Percentiles rank a stretch among this genome's conserved stretches.
Evolutionary conservation across 2,888 invertebrate species (phyloP).

Genomic region (Drosophila mulleri): DNA sequence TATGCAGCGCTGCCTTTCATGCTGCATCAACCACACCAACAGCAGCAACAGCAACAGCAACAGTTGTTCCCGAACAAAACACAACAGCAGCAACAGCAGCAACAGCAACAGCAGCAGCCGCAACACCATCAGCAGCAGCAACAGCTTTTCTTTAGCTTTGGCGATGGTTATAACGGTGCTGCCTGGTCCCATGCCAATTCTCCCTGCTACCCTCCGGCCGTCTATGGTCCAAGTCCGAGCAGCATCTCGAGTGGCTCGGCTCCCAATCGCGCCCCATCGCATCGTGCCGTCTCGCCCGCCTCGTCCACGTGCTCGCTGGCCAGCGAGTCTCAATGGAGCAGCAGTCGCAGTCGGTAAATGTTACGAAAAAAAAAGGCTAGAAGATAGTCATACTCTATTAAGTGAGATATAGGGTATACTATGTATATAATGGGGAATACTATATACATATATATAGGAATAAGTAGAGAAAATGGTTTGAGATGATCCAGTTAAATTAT

Average conservation of each 20-base stretch:
- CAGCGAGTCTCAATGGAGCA: slow-evolving; percentile 72
- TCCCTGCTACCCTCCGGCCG: slow-evolving; percentile 47
- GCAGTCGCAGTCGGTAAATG: slow-evolving; percentile 47
- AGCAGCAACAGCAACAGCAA: slow-evolving; percentile 30
- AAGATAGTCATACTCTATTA: neutral
- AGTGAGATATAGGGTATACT: no score
- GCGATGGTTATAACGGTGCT: slow-evolving; percentile 35
- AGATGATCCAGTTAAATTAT: no score
- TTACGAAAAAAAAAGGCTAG: neutral
- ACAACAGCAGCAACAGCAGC: slow-evolving; percentile 45
- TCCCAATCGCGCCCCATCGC: slow-evolving; percentile 45
- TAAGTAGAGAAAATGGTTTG: no score
- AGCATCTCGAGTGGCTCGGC: slow-evolving; percentile 38
- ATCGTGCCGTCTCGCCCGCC: slow-evolving; percentile 62
- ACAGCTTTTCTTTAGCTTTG: slow-evolving; percentile 54
- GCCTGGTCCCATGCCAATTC: slow-evolving; percentile 56
- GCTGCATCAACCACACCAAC: slow-evolving; percentile 33
- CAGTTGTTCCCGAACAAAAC: slow-evolving; percentile 33
- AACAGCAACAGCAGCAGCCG: slow-evolving; percentile 41
- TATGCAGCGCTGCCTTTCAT: slow-evolving; percentile 47
- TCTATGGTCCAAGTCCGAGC: slow-evolving; percentile 30
- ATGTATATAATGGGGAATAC: no score
- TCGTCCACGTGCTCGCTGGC: slow-evolving; percentile 65
- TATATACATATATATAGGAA: no score
- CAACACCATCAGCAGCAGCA: slow-evolving; percentile 36